Evolutionary conservation across 1,140 invertebrate genomes (phyloP).

Genomic region (Melipona quadrifasciata): DNA sequence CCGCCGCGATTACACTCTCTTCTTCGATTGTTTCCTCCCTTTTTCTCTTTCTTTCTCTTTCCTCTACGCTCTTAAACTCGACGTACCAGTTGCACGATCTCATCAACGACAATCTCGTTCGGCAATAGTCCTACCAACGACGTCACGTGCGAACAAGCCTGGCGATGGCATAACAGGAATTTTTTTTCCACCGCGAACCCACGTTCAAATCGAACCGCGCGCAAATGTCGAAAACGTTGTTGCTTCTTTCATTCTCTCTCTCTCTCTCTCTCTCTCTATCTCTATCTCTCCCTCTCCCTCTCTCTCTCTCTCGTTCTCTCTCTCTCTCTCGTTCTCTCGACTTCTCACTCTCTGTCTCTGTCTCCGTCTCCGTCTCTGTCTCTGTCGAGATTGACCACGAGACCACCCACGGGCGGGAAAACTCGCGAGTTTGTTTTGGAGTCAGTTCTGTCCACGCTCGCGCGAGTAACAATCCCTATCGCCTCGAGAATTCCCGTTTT

Average conservation of each 20-base stretch:
- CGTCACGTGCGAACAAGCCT: constrained; percentile 18
- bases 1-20: constrained; percentile 19
- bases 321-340: too few species aligned
- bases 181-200: background rate
- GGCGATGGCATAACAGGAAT: constrained; percentile 30
- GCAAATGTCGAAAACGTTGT: background rate
- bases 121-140: constrained; percentile 14
- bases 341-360: too few species aligned
- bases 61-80: too few species aligned
- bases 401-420: constrained; percentile 21
- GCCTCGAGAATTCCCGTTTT: background rate
- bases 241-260: too few species aligned
- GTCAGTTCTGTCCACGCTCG: background rate
- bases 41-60: too few species aligned
- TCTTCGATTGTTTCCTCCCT: background rate
- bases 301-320: background rate
- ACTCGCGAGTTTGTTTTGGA: constrained; percentile 32
- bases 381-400: background rate
- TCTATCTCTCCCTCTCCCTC: background rate
- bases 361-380: background rate
- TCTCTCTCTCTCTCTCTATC: background rate
- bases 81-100: background rate
- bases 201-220: constrained; percentile 2
- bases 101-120: background rate
- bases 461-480: background rate